Base-by-base conservation (phyloP, 2,888 invertebrate species). In the Lampropteryx suffumata region DNA sequence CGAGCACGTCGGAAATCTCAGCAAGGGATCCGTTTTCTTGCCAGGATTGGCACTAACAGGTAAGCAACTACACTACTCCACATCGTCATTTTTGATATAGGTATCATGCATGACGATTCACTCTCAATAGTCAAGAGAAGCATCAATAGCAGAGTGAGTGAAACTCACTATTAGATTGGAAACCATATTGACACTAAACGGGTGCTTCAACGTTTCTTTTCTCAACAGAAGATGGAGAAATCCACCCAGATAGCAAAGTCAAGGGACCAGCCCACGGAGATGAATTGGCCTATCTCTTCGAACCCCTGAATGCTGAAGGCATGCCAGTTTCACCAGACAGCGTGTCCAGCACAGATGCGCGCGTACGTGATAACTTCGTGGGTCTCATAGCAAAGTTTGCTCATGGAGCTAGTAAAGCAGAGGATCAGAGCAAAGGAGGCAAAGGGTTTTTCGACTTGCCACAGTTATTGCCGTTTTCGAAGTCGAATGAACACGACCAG, bases 201-300 rank as follows among this genome's bases (percentile, higher is more conserved):
- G n/a, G n/a, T n/a, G n/a, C n/a, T n/a, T n/a, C n/a, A n/a, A n/a
- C n/a, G n/a, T n/a, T 34, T 21, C 3, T 9, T 13, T 26, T 37
- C 24, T 50, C 54, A 27, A 46, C 61, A 75, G 75, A 72, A 39
- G 62, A 61, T 49, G 53, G 49, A 3, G 59, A 59, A 8, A 62
- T 65, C 9, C 34, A 53, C n/a, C 51, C 57, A 37, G 62, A 55
- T 28, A 53, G 59, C 2, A 70, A 69, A 54, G 49, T 59, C 32
- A 82, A 74, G 70, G 91, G 74, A 0, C 91, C 93, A 0, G 88
- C 92, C 0, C 95, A 95, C 65, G 95, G 95, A 0, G 95, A 95
- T 64, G 95, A 95, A 64, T 74, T 95, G 17, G 92, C 93, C 0
- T 95, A 94, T 65, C 82, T 95, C 64, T 95, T 95, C 66, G 94